Conservation (phyloP, 2,888 invertebrate species). For the Cordilura impudica region DNA sequence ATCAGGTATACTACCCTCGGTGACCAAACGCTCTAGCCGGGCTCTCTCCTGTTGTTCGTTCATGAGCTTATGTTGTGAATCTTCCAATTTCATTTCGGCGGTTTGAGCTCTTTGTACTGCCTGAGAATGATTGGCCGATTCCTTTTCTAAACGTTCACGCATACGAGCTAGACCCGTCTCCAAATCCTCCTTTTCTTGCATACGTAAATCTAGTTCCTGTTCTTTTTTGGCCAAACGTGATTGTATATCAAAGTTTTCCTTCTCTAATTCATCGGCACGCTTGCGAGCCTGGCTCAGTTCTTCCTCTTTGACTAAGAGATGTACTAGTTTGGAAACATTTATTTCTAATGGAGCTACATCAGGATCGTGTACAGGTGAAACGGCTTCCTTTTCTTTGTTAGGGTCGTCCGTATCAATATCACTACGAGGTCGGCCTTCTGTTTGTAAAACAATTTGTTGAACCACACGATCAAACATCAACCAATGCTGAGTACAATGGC, state of each 20-base stretch:
- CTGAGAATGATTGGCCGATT: slow-evolving; percentile 91
- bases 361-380: slow-evolving; percentile 81
- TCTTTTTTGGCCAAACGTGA: slow-evolving; percentile 93
- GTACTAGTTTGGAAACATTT: slow-evolving; percentile 93
- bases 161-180: slow-evolving; percentile 89
- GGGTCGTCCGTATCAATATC: slow-evolving; percentile 75
- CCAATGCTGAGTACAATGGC: slow-evolving; percentile 94
- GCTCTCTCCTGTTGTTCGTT: slow-evolving; percentile 89
- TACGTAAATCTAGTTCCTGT: slow-evolving; percentile 92
- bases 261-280: slow-evolving; percentile 92
- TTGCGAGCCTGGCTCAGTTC: slow-evolving; percentile 91
- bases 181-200: slow-evolving; percentile 95
- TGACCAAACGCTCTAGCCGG: slow-evolving; percentile 90
- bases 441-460: slow-evolving; percentile 95
- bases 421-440: slow-evolving; percentile 79
- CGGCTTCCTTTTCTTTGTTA: slow-evolving; percentile 73
- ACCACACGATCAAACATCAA: slow-evolving; percentile 94
- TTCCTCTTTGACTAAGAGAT: slow-evolving; percentile 94
- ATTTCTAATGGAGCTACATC: slow-evolving; percentile 92
- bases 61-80: slow-evolving; percentile 83
- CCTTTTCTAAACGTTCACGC: slow-evolving; percentile 92
- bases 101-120: slow-evolving; percentile 85
- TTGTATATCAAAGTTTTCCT: slow-evolving; percentile 92
- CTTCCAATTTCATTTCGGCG: slow-evolving; percentile 80
- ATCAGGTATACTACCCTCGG: slow-evolving; percentile 94